phyloP scores from a whole-genome alignment of 1,140 invertebrate genomes.

The Belonocnema kinseyi region DNA sequence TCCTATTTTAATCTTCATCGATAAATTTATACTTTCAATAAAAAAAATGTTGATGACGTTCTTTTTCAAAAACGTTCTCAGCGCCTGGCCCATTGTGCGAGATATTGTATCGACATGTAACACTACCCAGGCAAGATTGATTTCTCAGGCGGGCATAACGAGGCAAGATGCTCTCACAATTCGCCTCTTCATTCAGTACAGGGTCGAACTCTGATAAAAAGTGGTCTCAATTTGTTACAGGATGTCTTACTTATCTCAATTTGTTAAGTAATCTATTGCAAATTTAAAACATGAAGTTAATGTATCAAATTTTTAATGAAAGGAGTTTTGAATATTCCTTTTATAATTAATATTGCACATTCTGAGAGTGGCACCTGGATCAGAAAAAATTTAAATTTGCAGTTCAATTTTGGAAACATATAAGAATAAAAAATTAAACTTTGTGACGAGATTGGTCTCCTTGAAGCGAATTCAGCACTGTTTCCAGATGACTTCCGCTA shows the following conservation, averaged over 20 bases:
- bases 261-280: no score
- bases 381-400: no score
- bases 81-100: slow-evolving; percentile 34
- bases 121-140: slow-evolving; percentile 67
- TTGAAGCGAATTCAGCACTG: neutral
- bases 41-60: slow-evolving; percentile 40
- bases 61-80: slow-evolving; percentile 42
- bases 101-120: slow-evolving; percentile 60
- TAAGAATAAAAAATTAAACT: no score
- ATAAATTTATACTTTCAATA: neutral
- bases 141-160: slow-evolving; percentile 66
- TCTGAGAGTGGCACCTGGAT: no score
- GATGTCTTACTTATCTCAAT: neutral
- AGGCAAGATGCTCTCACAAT: slow-evolving; percentile 63
- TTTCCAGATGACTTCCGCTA: slow-evolving; percentile 71
- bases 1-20: no score
- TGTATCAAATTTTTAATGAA: no score
- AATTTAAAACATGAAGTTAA: no score
- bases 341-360: no score
- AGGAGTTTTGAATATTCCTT: no score
- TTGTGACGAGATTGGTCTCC: neutral
- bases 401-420: no score
- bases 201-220: neutral
- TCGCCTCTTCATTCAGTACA: slow-evolving; percentile 48
- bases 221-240: neutral